Evolutionary conservation across 2,113 vertebrate genomes (phyloP), one percentile per base, ranked within the genome.

Genomic region (Microcebus murinus): DNA sequence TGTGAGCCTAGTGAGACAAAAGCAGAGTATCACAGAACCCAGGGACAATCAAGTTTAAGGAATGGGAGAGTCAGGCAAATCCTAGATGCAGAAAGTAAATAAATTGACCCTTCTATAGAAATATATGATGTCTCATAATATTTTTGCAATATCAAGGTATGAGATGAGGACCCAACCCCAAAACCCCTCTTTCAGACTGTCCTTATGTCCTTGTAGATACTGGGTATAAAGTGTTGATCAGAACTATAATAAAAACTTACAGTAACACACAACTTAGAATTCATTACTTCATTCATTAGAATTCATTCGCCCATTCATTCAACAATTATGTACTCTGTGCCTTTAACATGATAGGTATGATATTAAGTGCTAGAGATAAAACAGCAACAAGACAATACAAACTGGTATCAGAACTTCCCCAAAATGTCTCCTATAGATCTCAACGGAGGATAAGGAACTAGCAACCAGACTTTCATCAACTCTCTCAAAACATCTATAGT

Each of bases 101-200:
- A 95, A 94, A 82, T 74, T 34, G 87, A 73, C 12, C 73, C 76
- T 71, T 82, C 86, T 77, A 25, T 0, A 90, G 68, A 80, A 96
- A n/a, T 80, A 65, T 21, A 55, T 68, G 39, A 20, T 81, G 1
- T 80, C 76, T 89, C 59, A 73, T 80, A 59, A 15, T 86, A 68
- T 67, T 91, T 21, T 77, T 79, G 39, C 27, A 42, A 48, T 25
- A 63, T 88, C 48, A 50, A 85, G 94, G 71, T 27, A 50, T 27
- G 25, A 81, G 63, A 59, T 65, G 48, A 96, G 42, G 31, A 13
- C 29, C 8, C 61, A 86, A 74, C 0, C n/a, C 31, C 34, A 9
- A 82, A 83, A 86, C 7, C 80, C 57, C 50, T 71, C 89, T 85
- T 68, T 92, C 42, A 96, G 68, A 42, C 39, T 48, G 48, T 48